A percentile compares a stretch with the other conserved stretches of the same genome.
phyloP scores from a whole-genome alignment of 2,888 invertebrate species.

The Pomacea canaliculata region DNA sequence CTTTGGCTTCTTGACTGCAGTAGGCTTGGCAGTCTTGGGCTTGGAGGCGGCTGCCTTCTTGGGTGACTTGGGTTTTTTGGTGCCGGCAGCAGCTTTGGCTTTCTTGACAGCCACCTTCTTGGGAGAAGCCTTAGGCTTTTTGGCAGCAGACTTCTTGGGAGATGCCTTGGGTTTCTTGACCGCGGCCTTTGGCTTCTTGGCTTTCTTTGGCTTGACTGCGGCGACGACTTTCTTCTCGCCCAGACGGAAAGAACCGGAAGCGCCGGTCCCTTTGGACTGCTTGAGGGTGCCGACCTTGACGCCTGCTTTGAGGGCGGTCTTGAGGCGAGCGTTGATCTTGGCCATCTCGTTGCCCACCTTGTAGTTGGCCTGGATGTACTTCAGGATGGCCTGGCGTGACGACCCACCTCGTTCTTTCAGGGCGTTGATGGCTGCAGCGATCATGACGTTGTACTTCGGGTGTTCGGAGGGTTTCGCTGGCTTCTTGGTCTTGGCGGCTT shows the following conservation, averaged over 20 bases:
- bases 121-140: slow-evolving; percentile 17
- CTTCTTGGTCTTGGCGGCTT: slow-evolving; percentile 18
- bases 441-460: slow-evolving; percentile 62
- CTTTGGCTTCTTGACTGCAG: slow-evolving; percentile 29
- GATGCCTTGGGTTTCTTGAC: slow-evolving; percentile 6
- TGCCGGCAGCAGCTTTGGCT: slow-evolving; percentile 13
- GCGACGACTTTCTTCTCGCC: slow-evolving; percentile 34
- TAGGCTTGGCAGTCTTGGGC: slow-evolving; percentile 17
- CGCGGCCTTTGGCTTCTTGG: slow-evolving; percentile 21
- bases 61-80: slow-evolving; percentile 16
- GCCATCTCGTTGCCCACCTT: slow-evolving; percentile 50
- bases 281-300: slow-evolving; percentile 54
- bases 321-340: slow-evolving; percentile 54
- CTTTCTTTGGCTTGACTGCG: slow-evolving; percentile 21
- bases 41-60: slow-evolving; percentile 30
- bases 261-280: slow-evolving; percentile 49
- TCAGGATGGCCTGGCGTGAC: slow-evolving; percentile 66
- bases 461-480: slow-evolving; percentile 39
- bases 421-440: slow-evolving; percentile 59
- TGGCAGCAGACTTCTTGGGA: slow-evolving; percentile 1
- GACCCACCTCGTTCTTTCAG: slow-evolving; percentile 66
- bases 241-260: slow-evolving; percentile 39
- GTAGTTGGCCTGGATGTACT: slow-evolving; percentile 66
- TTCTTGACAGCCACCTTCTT: slow-evolving; percentile 30
- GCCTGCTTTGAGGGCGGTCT: slow-evolving; percentile 57